phyloP scores from a whole-genome alignment of 2,888 invertebrate genomes.

The Electrophaes corylata region DNA sequence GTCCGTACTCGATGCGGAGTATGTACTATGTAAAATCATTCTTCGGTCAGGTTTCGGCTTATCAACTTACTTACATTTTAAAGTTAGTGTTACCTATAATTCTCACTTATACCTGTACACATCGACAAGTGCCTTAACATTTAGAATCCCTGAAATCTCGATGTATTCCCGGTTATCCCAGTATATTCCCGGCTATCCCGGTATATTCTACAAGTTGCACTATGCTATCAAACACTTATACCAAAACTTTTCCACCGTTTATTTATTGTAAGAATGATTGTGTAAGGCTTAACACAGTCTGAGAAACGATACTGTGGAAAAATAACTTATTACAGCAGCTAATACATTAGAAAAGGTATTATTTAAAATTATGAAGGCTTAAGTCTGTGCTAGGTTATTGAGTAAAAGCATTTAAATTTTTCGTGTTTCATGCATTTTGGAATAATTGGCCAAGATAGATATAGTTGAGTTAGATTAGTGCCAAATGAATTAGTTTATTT shows the following conservation, averaged over 20 bases:
- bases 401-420: slow-evolving; percentile 31
- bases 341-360: not conserved
- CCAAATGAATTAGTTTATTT: slow-evolving; percentile 68
- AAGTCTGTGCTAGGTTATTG: not conserved
- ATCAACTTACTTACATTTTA: not conserved
- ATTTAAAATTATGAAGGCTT: slow-evolving; percentile 1
- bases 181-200: not conserved
- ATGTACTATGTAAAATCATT: not conserved
- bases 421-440: slow-evolving; percentile 54
- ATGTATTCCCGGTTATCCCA: not conserved
- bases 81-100: slow-evolving; percentile 19
- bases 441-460: slow-evolving; percentile 48
- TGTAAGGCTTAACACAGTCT: slow-evolving; percentile 7
- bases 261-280: slow-evolving; percentile 29
- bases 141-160: not conserved
- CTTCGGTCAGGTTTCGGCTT: slow-evolving; percentile 9
- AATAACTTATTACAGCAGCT: not conserved
- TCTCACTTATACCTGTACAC: slow-evolving; percentile 24
- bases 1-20: no score
- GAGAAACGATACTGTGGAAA: not conserved
- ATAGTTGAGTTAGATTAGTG: slow-evolving; percentile 75
- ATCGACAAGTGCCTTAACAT: slow-evolving; percentile 21
- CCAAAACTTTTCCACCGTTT: slow-evolving; percentile 38
- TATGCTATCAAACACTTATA: slow-evolving; percentile 26
- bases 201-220: slow-evolving; percentile 5